phyloP scores from a whole-genome alignment of 2,888 invertebrate genomes.

The Megalurothrips usitatus region DNA sequence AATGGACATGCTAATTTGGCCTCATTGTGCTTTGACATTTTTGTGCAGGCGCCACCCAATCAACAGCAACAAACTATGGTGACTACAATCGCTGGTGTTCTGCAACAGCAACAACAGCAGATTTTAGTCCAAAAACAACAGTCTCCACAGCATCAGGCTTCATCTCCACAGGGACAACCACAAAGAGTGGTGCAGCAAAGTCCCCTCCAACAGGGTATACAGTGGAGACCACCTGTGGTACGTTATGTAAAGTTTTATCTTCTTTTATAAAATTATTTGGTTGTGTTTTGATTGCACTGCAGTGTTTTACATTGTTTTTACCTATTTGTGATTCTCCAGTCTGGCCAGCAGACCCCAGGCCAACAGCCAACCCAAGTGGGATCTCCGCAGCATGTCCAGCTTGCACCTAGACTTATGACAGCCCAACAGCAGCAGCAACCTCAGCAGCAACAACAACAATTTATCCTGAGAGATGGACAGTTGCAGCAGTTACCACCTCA shows the following conservation, averaged over 20 bases:
- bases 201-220: constrained; percentile 34
- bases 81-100: constrained; percentile 28
- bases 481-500: constrained; percentile 29
- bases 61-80: constrained; percentile 32
- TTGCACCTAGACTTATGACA: neutral
- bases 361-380: constrained; percentile 28
- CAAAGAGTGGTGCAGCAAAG: constrained; percentile 35
- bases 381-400: constrained; percentile 13
- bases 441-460: constrained; percentile 31
- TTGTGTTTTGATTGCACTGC: neutral
- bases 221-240: constrained; percentile 12
- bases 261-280: neutral
- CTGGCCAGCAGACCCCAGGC: constrained; percentile 8
- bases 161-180: constrained; percentile 37
- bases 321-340: neutral
- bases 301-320: neutral
- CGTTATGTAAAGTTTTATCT: neutral
- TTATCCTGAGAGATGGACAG: constrained; percentile 32
- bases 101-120: constrained; percentile 40
- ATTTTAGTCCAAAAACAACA: constrained; percentile 44
- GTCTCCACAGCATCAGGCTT: constrained; percentile 31
- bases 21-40: neutral
- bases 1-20: neutral
- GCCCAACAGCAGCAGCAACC: constrained; percentile 33
- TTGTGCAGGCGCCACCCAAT: constrained; percentile 29